Evolutionary conservation across 2,888 invertebrate species (phyloP), one percentile per base, ranked within the genome.

Genomic region (Napeogenes sylphis): DNA sequence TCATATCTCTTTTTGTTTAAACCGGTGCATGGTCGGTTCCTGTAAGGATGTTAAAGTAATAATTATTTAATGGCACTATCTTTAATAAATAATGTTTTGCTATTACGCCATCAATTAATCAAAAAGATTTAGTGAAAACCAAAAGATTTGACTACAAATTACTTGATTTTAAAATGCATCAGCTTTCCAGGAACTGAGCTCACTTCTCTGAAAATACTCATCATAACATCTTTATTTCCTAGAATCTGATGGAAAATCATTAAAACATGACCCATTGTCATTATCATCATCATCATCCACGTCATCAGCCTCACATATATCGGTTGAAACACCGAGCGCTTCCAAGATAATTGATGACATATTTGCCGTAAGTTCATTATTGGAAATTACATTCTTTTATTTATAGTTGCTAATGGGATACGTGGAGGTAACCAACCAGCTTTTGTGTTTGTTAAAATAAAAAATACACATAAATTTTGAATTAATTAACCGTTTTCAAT

Each of bases 281-380:
- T 21, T 21, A 21, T 77, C 67, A 46, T 46, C 71, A 65, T 67
- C 84, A 71, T 76, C 79, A 69, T 75, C 77, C 67, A 78, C 80
- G 71, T 81, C 83, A 72, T 84, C 86, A 61, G 81, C 83, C 67
- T 75, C 84, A 66, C 82, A 84, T 62, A 74, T 90, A 73, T 80
- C 86, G 72, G 77, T 90, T 71, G 77, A 88, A 77, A 88, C 90
- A 71, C 87, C 89, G 76, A 81, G 77, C 72, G 84, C 82, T 68
- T 84, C 89, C 59, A 81, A 83, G 79, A 72, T 90, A 69, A 80
- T 90, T 73, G 87, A 83, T 68, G 89, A 84, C 68, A 87, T 90
- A 59, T 81, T 90, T 68, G 81, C 90, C 70, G 90, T 90, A 87
- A 90, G 90, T 90, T 80, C 80, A 84, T 79, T 54, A 61, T 67